phyloP scores from a whole-genome alignment of 1,140 invertebrate genomes.

The Euglossa dilemma region DNA sequence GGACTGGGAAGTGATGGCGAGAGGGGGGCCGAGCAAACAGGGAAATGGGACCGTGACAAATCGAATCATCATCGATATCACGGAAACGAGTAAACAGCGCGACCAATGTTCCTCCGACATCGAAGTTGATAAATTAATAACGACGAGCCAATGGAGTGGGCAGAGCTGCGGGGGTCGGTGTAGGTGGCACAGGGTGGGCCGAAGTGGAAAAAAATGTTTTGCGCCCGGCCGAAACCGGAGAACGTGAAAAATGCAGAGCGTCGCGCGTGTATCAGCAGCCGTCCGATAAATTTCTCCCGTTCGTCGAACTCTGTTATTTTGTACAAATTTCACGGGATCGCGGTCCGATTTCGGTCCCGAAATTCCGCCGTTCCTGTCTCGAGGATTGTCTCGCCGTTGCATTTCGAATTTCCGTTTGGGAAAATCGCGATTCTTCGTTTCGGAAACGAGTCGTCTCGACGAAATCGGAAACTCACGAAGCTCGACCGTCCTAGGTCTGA shows the following conservation, averaged over 20 bases:
- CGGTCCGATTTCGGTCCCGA: neutral
- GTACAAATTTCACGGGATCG: slow-evolving; percentile 41
- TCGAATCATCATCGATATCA: slow-evolving; percentile 47
- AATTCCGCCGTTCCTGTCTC: neutral
- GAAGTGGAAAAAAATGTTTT: slow-evolving; percentile 13
- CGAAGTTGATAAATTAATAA: slow-evolving; percentile 45
- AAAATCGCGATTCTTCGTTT: too few species aligned
- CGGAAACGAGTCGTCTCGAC: too few species aligned
- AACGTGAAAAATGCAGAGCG: slow-evolving; percentile 19
- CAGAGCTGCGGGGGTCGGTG: too few species aligned
- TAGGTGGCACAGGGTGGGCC: neutral
- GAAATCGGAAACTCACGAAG: neutral
- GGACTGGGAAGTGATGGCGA: too few species aligned
- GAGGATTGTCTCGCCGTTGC: neutral
- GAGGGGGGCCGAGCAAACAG: neutral
- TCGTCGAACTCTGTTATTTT: slow-evolving; percentile 31
- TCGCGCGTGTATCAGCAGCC: slow-evolving; percentile 7
- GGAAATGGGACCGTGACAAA: slow-evolving; percentile 43
- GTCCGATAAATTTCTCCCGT: slow-evolving; percentile 34
- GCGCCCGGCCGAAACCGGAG: neutral
- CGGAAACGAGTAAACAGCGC: slow-evolving; percentile 28
- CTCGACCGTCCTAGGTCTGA: slow-evolving; percentile 6
- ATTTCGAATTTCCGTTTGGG: slow-evolving; percentile 12
- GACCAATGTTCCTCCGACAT: slow-evolving; percentile 10
- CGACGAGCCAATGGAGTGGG: slow-evolving; percentile 2